Base-by-base conservation (phyloP, 92 coral and sea anemone species). In the Parazoanthus swiftii region DNA sequence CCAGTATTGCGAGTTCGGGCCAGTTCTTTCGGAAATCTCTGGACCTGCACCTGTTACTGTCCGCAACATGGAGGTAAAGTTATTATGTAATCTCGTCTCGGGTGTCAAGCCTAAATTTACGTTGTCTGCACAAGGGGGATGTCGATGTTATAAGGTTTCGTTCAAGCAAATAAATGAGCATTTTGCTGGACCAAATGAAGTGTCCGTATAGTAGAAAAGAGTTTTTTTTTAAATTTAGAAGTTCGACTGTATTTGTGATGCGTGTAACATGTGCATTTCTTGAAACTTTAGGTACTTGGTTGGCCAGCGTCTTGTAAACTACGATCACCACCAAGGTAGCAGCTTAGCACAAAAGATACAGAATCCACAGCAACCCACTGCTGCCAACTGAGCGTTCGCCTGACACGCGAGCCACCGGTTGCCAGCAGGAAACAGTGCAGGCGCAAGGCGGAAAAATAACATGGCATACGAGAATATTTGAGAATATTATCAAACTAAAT, bases 291-390 rank as follows among this genome's bases (percentile, higher is more conserved):
- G 99, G 86, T 96, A 96, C 81, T 90, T 96, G 59, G 96, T 96
- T 43, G 99, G 99, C 77, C 98, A 94, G 85, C 92, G 98, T 80
- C 93, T 96, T 10, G 98, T 96, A 4, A 96, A 96, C 95, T 96
- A 96, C 81, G 99, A 96, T 15, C 95, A 93, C 72, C 92, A 88
- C 20, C 25, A 18, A 18, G 56, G 87, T 25, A 51, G 87, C 42
- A 58, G 37, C n/a, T n/a, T 84, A 78, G 66, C 51, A 70, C 65
- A 84, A 73, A 84, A 84, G 77, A 70, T 26, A 71, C 87, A 73
- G 65, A 84, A 29, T 23, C 39, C 87, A 74, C 87, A 84, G 44
- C 13, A 79, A 0, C 18, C 87, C 26, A 84, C 79, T 35, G 39
- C 78, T 44, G 77, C 4, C 14, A 68, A 82, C 77, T 82, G 76